phyloP scores from a whole-genome alignment of 1,140 invertebrate species.

The Amphibalanus amphitrite region DNA sequence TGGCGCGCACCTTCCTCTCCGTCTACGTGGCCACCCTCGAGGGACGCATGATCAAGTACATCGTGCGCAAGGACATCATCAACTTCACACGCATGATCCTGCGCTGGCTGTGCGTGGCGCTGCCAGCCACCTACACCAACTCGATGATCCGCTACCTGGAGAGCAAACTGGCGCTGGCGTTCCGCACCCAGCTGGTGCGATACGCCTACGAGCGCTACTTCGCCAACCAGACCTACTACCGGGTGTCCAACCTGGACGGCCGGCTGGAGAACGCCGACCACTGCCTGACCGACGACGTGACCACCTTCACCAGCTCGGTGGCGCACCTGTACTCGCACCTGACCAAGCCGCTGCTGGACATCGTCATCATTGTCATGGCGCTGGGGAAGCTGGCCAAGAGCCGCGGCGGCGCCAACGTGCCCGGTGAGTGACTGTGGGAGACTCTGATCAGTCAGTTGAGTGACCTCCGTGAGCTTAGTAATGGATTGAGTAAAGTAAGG shows the following conservation, averaged over 20 bases:
- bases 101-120: conserved; percentile 82
- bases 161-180: conserved; percentile 71
- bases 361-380: conserved; percentile 68
- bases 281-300: conserved; percentile 91
- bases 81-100: conserved; percentile 63
- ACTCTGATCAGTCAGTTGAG: too few species aligned
- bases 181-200: conserved; percentile 75
- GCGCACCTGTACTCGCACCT: conserved; percentile 93
- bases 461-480: conserved; percentile 12
- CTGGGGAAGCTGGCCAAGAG: conserved; percentile 50
- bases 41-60: conserved; percentile 87
- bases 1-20: conserved; percentile 83
- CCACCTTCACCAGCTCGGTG: conserved; percentile 74
- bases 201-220: conserved; percentile 90
- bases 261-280: conserved; percentile 92
- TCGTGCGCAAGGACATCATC: conserved; percentile 66
- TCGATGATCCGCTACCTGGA: conserved; percentile 91
- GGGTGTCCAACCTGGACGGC: conserved; percentile 74
- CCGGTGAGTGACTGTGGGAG: conserved; percentile 12
- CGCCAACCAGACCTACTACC: conserved; percentile 57
- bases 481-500: neutral
- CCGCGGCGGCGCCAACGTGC: conserved; percentile 18
- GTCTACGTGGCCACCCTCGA: conserved; percentile 93
- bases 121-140: conserved; percentile 94
- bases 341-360: conserved; percentile 88